Base-by-base conservation (phyloP, 2,888 invertebrate genomes). In the Brachylomia viminalis region DNA sequence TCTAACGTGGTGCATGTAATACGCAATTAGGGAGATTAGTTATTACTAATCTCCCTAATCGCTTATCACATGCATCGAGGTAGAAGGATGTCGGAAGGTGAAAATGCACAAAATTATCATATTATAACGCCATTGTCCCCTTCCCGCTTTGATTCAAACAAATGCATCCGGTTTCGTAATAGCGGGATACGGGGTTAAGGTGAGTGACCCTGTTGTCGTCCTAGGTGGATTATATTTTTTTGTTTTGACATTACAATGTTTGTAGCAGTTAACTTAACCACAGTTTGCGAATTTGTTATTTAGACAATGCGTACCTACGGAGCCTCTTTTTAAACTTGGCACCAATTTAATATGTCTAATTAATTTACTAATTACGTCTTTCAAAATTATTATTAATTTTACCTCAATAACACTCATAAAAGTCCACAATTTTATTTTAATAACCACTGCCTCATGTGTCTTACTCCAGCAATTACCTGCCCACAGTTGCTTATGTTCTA, bases 81-180 rank as follows among this genome's bases (percentile, higher is more conserved):
- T 15, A 33, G 33, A 67, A 83, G 81, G 75, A 79, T 79, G 83
- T 87, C 88, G 90, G 89, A 91, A 91, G 92, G 92, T 93, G 91
- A 91, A 92, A 92, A 92, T 91, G 92, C 88, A 91, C 91, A 89
- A 91, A 91, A 92, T 93, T 92, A 92, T 90, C 91, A 93, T 93
- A 92, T 86, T 87, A 82, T 85, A 85, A 88, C 83, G 33, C 85
- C 84, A 91, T 89, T 89, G 87, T 89, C 82, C 85, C 75, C 75
- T 72, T 72, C 80, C 77, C 87, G 83, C 85, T 85, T 87, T 86
- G 87, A 80, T 87, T 86, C 82, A 83, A 86, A 84, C 87, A 79
- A 88, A 89, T 84, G 90, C 88, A 90, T 90, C 90, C 90, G 90
- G 84, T 89, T 85, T 86, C 86, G 85, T 88, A 90, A 90, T 83